Evolutionary conservation across 53 echinoderm and acorn worm species (phyloP).

Genomic region (Apostichopus leukothele): DNA sequence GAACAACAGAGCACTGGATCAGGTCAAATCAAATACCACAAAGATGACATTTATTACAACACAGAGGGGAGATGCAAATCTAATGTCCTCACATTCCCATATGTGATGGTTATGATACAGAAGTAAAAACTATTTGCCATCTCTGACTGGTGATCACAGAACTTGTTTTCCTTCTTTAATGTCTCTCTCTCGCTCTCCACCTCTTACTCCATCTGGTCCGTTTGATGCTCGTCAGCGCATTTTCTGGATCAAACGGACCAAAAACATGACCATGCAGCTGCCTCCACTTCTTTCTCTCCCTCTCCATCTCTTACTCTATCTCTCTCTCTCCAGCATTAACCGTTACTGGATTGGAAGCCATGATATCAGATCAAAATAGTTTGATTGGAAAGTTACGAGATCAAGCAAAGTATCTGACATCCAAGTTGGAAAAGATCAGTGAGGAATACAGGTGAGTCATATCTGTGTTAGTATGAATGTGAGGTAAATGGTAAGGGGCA

Average conservation of each 20-base stretch:
- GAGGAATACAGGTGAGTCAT: constrained; percentile 80
- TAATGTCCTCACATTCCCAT: too few species aligned
- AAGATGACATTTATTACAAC: background rate
- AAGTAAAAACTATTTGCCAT: background rate
- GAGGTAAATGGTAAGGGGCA: too few species aligned
- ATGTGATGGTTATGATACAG: too few species aligned
- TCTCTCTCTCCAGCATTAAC: constrained; percentile 59
- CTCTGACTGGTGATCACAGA: background rate
- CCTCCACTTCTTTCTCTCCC: background rate
- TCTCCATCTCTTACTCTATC: background rate
- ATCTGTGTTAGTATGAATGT: too few species aligned
- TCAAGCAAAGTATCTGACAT: constrained; percentile 75
- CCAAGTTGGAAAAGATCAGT: constrained; percentile 72
- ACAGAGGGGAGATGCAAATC: too few species aligned
- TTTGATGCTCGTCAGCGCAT: too few species aligned
- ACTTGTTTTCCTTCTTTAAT: background rate
- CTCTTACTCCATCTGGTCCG: background rate
- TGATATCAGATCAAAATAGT: constrained; percentile 77
- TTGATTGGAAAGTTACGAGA: constrained; percentile 85
- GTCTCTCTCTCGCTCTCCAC: background rate
- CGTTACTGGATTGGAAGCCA: constrained; percentile 81
- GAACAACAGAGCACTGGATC: too few species aligned
- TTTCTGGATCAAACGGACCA: too few species aligned
- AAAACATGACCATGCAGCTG: too few species aligned
- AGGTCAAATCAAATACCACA: too few species aligned